Percentiles rank a stretch among this genome's conserved stretches.
phyloP scores from a whole-genome alignment of 2,797 vertebrate species.

The Melanotaenia parkinsoni region DNA sequence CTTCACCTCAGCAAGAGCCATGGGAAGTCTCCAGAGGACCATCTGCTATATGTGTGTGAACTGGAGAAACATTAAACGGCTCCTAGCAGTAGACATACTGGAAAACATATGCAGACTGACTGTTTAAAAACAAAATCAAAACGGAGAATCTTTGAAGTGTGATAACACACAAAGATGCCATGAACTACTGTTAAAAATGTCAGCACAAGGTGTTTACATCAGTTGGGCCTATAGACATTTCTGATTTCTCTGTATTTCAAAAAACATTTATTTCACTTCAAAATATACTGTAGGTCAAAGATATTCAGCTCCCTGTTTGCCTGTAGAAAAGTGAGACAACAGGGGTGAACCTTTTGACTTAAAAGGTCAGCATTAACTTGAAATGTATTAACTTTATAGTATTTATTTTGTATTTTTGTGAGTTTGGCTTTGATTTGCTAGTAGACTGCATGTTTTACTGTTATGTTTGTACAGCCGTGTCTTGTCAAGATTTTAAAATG shows the following conservation, averaged over 20 bases:
- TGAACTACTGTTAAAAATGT: slow-evolving; percentile 87
- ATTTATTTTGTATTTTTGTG: slow-evolving; percentile 80
- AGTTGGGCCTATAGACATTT: slow-evolving; percentile 71
- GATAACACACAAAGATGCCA: slow-evolving; percentile 84
- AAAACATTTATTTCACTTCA: slow-evolving; percentile 80
- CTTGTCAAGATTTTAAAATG: slow-evolving; percentile 66
- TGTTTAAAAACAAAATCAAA: slow-evolving; percentile 61
- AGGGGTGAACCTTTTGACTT: slow-evolving; percentile 54
- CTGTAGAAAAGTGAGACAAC: slow-evolving; percentile 28
- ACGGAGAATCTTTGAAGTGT: slow-evolving; percentile 67
- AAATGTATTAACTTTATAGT: slow-evolving; percentile 75
- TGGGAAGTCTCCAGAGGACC: slow-evolving; percentile 95
- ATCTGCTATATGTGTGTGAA: slow-evolving; percentile 93
- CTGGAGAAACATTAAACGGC: slow-evolving; percentile 90
- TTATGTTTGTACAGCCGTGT: slow-evolving; percentile 75
- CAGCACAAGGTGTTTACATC: slow-evolving; percentile 87
- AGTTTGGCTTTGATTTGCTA: slow-evolving; percentile 71
- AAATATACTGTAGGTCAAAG: slow-evolving; percentile 62
- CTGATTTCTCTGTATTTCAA: slow-evolving; percentile 73
- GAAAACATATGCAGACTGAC: slow-evolving; percentile 62
- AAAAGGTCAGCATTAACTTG: slow-evolving; percentile 74
- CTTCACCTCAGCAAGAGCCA: slow-evolving; percentile 98
- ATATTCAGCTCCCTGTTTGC: slow-evolving; percentile 57
- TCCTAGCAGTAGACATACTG: slow-evolving; percentile 52
- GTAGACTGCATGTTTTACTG: slow-evolving; percentile 79